A percentile compares a stretch with the other conserved stretches of the same genome.
Evolutionary conservation across 2,888 invertebrate genomes (phyloP).

Genomic region (Tachina lurida): DNA sequence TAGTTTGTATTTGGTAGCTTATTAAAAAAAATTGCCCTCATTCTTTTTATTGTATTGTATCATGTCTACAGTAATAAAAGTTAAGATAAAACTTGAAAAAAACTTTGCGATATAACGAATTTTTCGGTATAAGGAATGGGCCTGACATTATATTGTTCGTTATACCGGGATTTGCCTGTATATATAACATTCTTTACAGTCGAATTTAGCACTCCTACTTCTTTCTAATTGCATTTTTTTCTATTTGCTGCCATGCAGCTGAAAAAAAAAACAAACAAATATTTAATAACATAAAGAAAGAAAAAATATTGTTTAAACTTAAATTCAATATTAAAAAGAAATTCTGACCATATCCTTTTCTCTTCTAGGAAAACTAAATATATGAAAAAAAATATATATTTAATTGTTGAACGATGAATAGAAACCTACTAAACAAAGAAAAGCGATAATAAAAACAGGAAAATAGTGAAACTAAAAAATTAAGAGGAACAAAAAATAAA

Average conservation of each 20-base stretch:
- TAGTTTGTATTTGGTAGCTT: no score
- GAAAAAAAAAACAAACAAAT: conserved; percentile 6
- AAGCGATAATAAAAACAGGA: conserved; percentile 66
- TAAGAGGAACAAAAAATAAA: conserved; percentile 51
- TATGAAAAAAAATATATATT: conserved; percentile 76
- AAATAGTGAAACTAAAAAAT: conserved; percentile 36
- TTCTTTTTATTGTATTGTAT: no score
- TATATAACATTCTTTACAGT: no score
- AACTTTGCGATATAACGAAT: no score
- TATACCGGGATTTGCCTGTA: no score
- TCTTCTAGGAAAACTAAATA: conserved; percentile 29
- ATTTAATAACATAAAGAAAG: conserved; percentile 17
- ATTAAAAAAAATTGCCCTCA: no score
- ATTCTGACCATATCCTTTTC: conserved; percentile 14
- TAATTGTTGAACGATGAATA: conserved; percentile 79
- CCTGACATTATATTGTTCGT: no score
- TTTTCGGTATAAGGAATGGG: no score
- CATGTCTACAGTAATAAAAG: no score
- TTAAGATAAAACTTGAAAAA: no score
- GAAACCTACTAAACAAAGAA: conserved; percentile 52
- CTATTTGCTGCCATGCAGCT: conserved; percentile 41
- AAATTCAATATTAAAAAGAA: conserved; percentile 49
- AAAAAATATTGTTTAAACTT: conserved; percentile 19
- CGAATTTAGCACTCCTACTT: background rate
- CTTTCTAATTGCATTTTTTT: conserved; percentile 30